phyloP scores from a whole-genome alignment of 1,140 invertebrate genomes.

The Pemphigus obesinymphae region DNA sequence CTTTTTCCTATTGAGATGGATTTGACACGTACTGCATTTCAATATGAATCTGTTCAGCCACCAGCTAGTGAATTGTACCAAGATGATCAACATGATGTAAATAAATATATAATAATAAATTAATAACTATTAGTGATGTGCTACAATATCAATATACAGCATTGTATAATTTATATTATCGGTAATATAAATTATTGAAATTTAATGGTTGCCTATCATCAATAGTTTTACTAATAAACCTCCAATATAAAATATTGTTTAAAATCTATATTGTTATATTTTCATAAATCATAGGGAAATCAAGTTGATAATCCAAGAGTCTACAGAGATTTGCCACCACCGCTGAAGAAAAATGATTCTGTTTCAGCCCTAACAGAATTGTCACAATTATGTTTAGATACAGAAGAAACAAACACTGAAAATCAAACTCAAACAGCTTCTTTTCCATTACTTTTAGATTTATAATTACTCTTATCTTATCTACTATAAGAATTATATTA shows the following conservation, averaged over 20 bases:
- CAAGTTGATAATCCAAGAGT: slow-evolving; percentile 9
- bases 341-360: background rate
- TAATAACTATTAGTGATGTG: no score
- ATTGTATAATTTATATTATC: background rate
- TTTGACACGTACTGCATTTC: slow-evolving; percentile 83
- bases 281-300: background rate
- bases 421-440: background rate
- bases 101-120: background rate
- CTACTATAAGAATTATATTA: background rate
- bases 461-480: background rate
- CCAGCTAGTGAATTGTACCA: background rate
- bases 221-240: background rate
- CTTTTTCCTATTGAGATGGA: slow-evolving; percentile 97
- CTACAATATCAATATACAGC: background rate
- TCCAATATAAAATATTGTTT: no score
- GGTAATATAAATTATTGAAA: background rate
- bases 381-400: background rate
- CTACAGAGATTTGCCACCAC: background rate
- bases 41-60: slow-evolving; percentile 61
- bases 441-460: background rate
- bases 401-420: background rate
- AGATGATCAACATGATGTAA: slow-evolving; percentile 8
- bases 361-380: slow-evolving; percentile 2
- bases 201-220: background rate
- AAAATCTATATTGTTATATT: no score